A percentile compares a stretch with the other conserved stretches of the same genome.
Conservation (phyloP, 1,140 invertebrate genomes). For the Drosophila kanapiae region DNA sequence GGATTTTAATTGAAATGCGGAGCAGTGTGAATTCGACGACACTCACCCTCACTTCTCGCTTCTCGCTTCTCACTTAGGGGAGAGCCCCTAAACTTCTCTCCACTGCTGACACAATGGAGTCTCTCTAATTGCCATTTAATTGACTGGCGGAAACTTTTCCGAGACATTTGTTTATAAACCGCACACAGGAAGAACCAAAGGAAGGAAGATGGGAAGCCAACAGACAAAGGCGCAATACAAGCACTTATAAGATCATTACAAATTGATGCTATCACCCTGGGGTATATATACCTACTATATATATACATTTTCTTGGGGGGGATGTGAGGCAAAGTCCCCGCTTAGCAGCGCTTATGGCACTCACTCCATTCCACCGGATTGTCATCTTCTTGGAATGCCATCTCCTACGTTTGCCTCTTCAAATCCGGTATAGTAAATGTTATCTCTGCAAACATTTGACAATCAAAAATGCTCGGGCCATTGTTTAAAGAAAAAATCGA, state of each 20-base stretch:
- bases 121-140: slow-evolving; percentile 72
- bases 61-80: not conserved
- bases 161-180: slow-evolving; percentile 69
- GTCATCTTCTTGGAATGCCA: slow-evolving; percentile 59
- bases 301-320: not conserved
- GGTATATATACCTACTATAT: slow-evolving; percentile 11
- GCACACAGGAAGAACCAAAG: slow-evolving; percentile 31
- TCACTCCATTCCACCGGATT: slow-evolving; percentile 34
- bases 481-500: slow-evolving; percentile 83
- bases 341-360: slow-evolving; percentile 57
- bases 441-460: slow-evolving; percentile 83
- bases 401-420: slow-evolving; percentile 61
- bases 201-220: not conserved
- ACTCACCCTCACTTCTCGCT: not conserved
- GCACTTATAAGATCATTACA: slow-evolving; percentile 81
- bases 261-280: slow-evolving; percentile 70
- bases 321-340: slow-evolving; percentile 1
- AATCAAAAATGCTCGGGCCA: slow-evolving; percentile 81
- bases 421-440: slow-evolving; percentile 80
- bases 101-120: slow-evolving; percentile 38
- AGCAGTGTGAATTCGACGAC: slow-evolving; percentile 49
- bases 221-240: slow-evolving; percentile 72
- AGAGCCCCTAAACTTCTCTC: slow-evolving; percentile 1
- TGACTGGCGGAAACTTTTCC: slow-evolving; percentile 64
- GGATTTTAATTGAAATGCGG: slow-evolving; percentile 60